phyloP scores from a whole-genome alignment of 1,140 invertebrate genomes.

The Myzus persicae region DNA sequence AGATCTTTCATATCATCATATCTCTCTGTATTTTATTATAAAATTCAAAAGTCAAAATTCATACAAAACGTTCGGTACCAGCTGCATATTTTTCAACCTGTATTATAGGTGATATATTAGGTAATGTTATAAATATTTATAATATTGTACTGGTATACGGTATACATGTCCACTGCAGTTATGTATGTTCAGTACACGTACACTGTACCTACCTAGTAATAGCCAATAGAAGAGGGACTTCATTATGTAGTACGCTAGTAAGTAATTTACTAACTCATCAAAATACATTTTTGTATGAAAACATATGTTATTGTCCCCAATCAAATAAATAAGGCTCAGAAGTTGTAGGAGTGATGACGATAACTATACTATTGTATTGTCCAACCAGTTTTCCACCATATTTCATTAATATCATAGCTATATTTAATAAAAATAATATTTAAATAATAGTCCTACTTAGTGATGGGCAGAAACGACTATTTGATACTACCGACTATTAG shows the following conservation, averaged over 20 bases:
- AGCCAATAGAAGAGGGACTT: neutral
- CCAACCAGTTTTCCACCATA: too few relatives aligned
- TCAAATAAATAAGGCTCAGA: too few relatives aligned
- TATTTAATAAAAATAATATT: too few relatives aligned
- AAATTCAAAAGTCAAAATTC: conserved; percentile 12
- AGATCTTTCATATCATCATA: neutral
- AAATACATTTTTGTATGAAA: neutral
- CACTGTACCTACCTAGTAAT: neutral
- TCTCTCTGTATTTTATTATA: too few relatives aligned
- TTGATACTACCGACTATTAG: too few relatives aligned
- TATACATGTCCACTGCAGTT: neutral
- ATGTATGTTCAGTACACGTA: neutral
- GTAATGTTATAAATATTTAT: neutral
- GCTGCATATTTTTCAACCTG: neutral
- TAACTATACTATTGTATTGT: too few relatives aligned
- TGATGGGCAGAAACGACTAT: too few relatives aligned
- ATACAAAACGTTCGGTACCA: neutral
- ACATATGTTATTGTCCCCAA: neutral
- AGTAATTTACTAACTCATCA: neutral
- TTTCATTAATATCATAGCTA: too few relatives aligned
- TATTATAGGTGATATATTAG: neutral
- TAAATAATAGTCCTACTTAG: too few relatives aligned
- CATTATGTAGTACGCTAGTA: neutral
- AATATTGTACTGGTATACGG: neutral
- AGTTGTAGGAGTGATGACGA: too few relatives aligned